phyloP scores from a whole-genome alignment of 2,797 vertebrate genomes.

The Sorex maritimensis region DNA sequence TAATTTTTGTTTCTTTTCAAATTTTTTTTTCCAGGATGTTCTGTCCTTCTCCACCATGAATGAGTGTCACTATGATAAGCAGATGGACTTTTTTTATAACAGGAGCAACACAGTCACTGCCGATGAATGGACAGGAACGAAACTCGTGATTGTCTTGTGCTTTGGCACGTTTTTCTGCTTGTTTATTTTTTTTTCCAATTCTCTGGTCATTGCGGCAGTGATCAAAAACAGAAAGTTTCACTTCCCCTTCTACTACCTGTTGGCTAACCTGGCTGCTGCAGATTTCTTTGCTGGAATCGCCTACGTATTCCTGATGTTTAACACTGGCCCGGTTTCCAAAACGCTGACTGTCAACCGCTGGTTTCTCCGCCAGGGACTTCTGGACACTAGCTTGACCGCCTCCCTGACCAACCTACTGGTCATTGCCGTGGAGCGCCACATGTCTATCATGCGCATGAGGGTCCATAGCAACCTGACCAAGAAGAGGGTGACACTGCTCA shows the following conservation, averaged over 20 bases:
- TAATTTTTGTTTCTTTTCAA: constrained; percentile 74
- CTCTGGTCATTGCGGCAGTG: constrained; percentile 96
- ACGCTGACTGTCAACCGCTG: constrained; percentile 94
- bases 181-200: constrained; percentile 97
- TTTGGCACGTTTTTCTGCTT: constrained; percentile 96
- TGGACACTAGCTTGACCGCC: constrained; percentile 97
- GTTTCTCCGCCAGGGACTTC: constrained; percentile 97
- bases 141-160: constrained; percentile 94
- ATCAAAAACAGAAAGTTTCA: constrained; percentile 97
- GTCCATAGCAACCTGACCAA: constrained; percentile 98
- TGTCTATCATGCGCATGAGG: constrained; percentile 97
- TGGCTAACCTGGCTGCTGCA: constrained; percentile 97
- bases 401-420: constrained; percentile 96
- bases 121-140: constrained; percentile 91
- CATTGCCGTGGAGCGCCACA: constrained; percentile 97
- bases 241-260: constrained; percentile 98
- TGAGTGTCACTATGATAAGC: constrained; percentile 93
- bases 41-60: constrained; percentile 92
- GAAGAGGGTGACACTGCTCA: constrained; percentile 96
- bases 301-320: constrained; percentile 98
- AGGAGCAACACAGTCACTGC: constrained; percentile 90
- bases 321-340: constrained; percentile 94
- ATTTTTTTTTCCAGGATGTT: constrained; percentile 87
- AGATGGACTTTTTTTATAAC: constrained; percentile 97
- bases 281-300: constrained; percentile 98